Base-by-base conservation (phyloP, 2,888 invertebrate species). In the Andrena chrysosceles region DNA sequence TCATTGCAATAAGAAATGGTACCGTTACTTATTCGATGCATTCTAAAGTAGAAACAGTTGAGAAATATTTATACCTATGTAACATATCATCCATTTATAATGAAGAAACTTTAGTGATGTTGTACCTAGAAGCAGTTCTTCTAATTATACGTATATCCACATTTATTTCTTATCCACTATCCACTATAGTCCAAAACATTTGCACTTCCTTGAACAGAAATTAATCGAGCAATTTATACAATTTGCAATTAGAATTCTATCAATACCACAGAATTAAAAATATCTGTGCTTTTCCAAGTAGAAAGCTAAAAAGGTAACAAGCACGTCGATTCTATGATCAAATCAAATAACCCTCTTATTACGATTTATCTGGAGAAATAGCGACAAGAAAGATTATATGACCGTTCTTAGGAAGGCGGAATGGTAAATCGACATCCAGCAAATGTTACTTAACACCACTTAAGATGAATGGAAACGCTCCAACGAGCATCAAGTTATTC, bases 361-460 rank as follows among this genome's bases (percentile, higher is more conserved):
- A n/a, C n/a, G 26, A 3, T 56, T 49, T 7, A 10, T 10, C 8
- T 5, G 10, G 23, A 13, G 48, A 64, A 76, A 69, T n/a, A 20
- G 2, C 5, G 6, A n/a, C 8, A 60, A 62, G 31, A 59, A 52
- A 16, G 10, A 48, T 72, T 72, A 42, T 29, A 13, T 10, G 66
- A 71, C 23, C 49, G 20, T 5, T 33, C 66, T 59, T 59, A 1
- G 8, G 33, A 52, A 54, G 7, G 13, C 33, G 48, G 13, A 26
- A n/a, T 13, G 8, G 35, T 29, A 23, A 31, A 33, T 68, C 42
- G 52, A 31, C 26, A 54, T n/a, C 13, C 66, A 62, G 20, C 35
- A 56, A 56, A 26, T 67, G 71, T 85, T 85, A 87, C 66, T 84
- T 64, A 87, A 85, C 63, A 3, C 13, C 7, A n/a, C 42, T 8